phyloP scores from a whole-genome alignment of 2,797 vertebrate genomes.

The Mormyrops boulengeri region DNA sequence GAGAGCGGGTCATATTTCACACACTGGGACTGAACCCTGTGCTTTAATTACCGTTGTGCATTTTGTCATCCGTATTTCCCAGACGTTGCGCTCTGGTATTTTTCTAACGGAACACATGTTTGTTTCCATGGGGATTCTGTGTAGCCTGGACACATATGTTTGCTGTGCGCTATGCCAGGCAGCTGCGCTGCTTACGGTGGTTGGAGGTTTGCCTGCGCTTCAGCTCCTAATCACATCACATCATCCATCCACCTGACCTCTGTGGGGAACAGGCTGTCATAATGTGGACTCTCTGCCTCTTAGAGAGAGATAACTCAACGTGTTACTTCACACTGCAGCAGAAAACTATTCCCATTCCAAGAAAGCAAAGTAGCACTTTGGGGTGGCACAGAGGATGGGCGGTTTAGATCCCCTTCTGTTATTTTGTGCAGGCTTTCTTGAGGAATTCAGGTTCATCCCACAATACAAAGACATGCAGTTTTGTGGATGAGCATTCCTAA shows the following conservation, averaged over 20 bases:
- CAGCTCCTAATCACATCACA: not conserved
- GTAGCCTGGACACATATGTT: not conserved
- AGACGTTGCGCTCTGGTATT: not conserved
- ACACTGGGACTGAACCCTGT: conserved; percentile 12
- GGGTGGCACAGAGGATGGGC: not conserved
- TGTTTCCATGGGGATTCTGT: not conserved
- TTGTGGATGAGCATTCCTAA: not conserved
- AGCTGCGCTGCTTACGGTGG: not conserved
- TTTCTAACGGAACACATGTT: not conserved
- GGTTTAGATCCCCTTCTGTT: not conserved
- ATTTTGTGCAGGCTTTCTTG: not conserved
- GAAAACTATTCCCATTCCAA: not conserved
- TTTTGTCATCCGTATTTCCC: not conserved
- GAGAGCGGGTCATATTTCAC: not conserved
- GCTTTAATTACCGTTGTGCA: not conserved
- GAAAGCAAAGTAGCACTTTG: not conserved
- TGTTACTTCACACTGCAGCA: not conserved
- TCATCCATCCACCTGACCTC: not conserved
- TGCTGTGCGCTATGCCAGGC: not conserved
- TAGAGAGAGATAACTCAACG: not conserved
- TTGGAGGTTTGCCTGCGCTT: not conserved
- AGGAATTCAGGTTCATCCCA: not conserved
- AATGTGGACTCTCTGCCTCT: not conserved
- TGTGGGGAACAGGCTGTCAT: not conserved
- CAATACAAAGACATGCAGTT: not conserved